phyloP scores from a whole-genome alignment of 1,140 invertebrate species.

The Melitaea cinxia region DNA sequence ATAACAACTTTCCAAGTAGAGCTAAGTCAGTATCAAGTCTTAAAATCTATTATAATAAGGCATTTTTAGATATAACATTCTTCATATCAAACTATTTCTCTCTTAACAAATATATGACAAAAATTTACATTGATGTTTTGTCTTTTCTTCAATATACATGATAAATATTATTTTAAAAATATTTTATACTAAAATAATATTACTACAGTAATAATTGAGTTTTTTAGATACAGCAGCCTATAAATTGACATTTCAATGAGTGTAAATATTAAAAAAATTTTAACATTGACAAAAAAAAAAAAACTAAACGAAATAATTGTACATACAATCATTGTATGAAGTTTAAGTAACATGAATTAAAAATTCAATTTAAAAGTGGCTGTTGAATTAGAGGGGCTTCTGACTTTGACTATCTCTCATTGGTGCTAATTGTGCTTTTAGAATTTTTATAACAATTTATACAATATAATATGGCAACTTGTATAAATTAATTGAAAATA shows the following conservation, averaged over 20 bases:
- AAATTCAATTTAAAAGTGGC: too few species aligned
- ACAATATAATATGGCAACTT: slow-evolving; percentile 2
- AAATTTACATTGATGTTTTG: slow-evolving; percentile 69
- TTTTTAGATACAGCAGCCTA: slow-evolving; percentile 64
- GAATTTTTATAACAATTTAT: not conserved
- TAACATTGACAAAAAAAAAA: not conserved
- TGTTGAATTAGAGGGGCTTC: too few species aligned
- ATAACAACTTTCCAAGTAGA: slow-evolving; percentile 69
- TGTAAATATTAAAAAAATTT: not conserved
- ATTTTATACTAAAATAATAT: slow-evolving; percentile 72
- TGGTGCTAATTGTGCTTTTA: not conserved
- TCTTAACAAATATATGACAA: slow-evolving; percentile 76
- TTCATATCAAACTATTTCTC: slow-evolving; percentile 80
- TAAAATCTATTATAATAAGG: slow-evolving; percentile 78
- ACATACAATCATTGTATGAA: slow-evolving; percentile 1
- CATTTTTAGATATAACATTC: slow-evolving; percentile 80
- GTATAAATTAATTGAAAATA: not conserved
- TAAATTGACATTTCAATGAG: slow-evolving; percentile 62
- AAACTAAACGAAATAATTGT: not conserved
- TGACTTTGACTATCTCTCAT: not conserved
- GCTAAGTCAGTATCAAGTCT: slow-evolving; percentile 80
- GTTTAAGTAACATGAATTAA: too few species aligned
- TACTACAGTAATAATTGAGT: slow-evolving; percentile 72
- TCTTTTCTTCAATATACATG: slow-evolving; percentile 57
- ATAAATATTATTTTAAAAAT: slow-evolving; percentile 73